Percentiles rank a stretch among this genome's conserved stretches.
Evolutionary conservation across 1,140 invertebrate genomes (phyloP).

Genomic region (Caerostris extrusa): DNA sequence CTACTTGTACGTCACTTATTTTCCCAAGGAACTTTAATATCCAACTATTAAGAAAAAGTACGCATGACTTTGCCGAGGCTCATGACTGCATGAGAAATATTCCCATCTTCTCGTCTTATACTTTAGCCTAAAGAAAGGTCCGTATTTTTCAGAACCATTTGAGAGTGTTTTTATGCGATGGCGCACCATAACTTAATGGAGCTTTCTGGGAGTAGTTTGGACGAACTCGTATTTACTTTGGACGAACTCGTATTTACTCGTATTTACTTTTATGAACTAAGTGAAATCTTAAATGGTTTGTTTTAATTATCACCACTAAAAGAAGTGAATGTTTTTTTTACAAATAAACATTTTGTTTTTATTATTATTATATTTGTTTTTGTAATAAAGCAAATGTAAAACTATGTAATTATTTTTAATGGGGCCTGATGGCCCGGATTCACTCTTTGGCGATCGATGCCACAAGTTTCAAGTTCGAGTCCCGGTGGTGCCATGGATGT

Average conservation of each 20-base stretch:
- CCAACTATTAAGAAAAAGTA: not conserved
- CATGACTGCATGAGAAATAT: not conserved
- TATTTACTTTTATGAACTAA: not conserved
- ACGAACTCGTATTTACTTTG: too few species aligned
- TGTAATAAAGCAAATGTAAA: too few species aligned
- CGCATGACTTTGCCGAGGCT: not conserved
- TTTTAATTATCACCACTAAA: too few species aligned
- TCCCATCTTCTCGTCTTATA: not conserved
- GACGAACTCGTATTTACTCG: too few species aligned
- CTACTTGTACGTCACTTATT: slow-evolving; percentile 6
- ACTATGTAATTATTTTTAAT: too few species aligned
- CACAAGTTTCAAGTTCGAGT: too few species aligned
- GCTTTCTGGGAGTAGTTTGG: not conserved
- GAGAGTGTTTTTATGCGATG: not conserved
- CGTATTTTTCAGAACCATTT: not conserved
- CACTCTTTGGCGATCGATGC: too few species aligned
- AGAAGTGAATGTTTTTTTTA: too few species aligned
- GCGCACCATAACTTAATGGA: not conserved
- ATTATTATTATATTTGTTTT: too few species aligned
- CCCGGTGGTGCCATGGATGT: too few species aligned
- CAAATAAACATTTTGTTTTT: too few species aligned
- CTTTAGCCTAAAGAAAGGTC: not conserved
- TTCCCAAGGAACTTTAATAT: not conserved
- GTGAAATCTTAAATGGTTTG: not conserved
- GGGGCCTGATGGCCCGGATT: too few species aligned